phyloP scores from a whole-genome alignment of 2,888 invertebrate genomes.

The Dendrolimus houi region DNA sequence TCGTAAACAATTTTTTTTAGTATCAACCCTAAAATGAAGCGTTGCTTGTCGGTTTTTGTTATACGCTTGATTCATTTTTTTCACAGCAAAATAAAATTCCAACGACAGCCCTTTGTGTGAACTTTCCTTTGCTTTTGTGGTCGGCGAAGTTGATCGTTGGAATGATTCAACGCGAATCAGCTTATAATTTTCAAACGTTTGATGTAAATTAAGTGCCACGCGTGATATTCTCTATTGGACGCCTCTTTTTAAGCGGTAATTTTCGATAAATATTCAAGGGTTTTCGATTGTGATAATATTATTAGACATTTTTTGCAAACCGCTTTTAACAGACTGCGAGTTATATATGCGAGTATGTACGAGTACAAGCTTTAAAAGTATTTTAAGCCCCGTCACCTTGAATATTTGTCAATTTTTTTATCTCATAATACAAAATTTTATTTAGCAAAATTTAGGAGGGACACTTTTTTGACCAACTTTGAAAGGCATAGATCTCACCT shows the following conservation, averaged over 20 bases:
- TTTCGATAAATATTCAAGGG: slow-evolving; percentile 15
- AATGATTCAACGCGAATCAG: slow-evolving; percentile 50
- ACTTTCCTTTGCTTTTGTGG: slow-evolving; percentile 62
- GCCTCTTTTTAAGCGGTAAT: not conserved
- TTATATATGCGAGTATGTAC: too few relatives aligned
- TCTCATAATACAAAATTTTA: too few relatives aligned
- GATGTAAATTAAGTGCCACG: slow-evolving; percentile 50
- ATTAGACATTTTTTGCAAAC: not conserved
- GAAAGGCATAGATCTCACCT: too few relatives aligned
- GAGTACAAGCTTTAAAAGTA: too few relatives aligned
- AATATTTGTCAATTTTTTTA: too few relatives aligned
- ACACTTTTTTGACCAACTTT: too few relatives aligned
- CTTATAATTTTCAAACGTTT: slow-evolving; percentile 57
- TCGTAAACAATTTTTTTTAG: too few relatives aligned
- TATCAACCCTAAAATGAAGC: slow-evolving; percentile 31
- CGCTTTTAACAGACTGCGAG: too few relatives aligned
- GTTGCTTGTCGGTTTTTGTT: slow-evolving; percentile 49
- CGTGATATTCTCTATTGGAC: not conserved
- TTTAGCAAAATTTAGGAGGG: too few relatives aligned
- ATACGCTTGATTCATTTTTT: slow-evolving; percentile 62
- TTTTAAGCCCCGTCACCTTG: too few relatives aligned
- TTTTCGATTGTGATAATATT: not conserved
- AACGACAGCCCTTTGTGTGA: slow-evolving; percentile 52
- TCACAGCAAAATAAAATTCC: slow-evolving; percentile 55
- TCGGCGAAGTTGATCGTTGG: slow-evolving; percentile 60